Conservation (phyloP, 2,113 vertebrate genomes). For the Neogale vison region DNA sequence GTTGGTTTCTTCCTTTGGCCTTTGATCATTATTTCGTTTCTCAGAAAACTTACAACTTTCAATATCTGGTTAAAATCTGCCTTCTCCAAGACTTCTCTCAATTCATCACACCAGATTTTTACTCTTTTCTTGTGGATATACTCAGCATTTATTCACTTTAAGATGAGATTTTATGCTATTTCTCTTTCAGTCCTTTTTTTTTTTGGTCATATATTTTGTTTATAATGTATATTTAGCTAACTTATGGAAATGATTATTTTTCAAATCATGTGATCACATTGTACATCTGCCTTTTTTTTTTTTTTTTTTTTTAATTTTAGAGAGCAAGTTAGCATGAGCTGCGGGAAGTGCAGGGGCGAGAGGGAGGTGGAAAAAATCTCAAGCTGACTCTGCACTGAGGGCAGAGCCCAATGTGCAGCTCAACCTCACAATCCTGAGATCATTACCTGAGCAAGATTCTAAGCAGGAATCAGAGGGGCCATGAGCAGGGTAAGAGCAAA, state of each 20-base stretch:
- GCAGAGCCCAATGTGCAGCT: neutral
- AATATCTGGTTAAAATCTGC: conserved; percentile 34
- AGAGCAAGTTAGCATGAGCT: neutral
- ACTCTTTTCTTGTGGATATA: neutral
- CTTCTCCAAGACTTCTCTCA: neutral
- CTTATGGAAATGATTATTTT: neutral
- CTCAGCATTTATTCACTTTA: conserved; percentile 6
- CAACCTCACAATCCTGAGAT: neutral
- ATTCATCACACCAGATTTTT: conserved; percentile 3
- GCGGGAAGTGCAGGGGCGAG: neutral
- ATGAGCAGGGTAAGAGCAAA: neutral
- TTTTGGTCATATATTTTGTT: neutral
- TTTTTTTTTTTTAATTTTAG: neutral
- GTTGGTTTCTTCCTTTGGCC: neutral
- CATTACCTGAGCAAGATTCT: neutral
- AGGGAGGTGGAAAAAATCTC: neutral
- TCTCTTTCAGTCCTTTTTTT: neutral
- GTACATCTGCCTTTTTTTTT: neutral
- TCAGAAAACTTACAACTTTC: conserved; percentile 4
- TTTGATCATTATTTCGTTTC: conserved; percentile 9
- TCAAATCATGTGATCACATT: neutral
- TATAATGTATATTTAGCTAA: neutral
- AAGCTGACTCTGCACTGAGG: neutral
- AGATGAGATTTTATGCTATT: neutral
- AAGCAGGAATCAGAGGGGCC: neutral